phyloP scores from a whole-genome alignment of 2,113 vertebrate genomes.

The Protomyctophum bolini region DNA sequence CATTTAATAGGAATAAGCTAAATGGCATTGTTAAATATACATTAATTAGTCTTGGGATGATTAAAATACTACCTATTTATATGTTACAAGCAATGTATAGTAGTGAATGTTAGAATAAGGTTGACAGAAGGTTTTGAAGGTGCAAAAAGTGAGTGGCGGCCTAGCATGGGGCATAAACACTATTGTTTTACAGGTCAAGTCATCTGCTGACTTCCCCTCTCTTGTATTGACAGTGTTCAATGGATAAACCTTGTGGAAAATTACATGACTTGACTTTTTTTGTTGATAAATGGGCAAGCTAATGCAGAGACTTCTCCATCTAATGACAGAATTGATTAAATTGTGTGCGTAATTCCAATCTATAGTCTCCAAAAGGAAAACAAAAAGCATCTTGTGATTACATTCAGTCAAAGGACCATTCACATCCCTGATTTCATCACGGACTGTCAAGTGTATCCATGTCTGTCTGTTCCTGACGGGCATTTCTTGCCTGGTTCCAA shows the following conservation, averaged over 20 bases:
- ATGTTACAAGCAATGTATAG: background rate
- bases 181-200: no score
- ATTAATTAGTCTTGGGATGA: background rate
- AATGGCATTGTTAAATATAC: background rate
- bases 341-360: constrained; percentile 1
- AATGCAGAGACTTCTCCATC: background rate
- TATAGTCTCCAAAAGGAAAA: constrained; percentile 23
- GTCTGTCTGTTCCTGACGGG: constrained; percentile 6
- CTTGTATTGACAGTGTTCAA: background rate
- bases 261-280: background rate
- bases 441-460: constrained; percentile 26
- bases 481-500: background rate
- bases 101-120: no score
- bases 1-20: background rate
- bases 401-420: constrained; percentile 55
- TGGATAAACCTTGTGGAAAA: background rate
- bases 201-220: no score
- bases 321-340: no score
- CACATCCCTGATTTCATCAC: constrained; percentile 59
- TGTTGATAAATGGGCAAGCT: background rate
- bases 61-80: background rate
- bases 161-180: no score
- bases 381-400: constrained; percentile 15
- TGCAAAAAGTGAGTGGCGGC: no score
- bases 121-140: no score